These are phyloP conservation scores for Belonocnema kinseyi DNA, from an alignment of 1,140 invertebrate genomes.

Conservation along the genomic window DNA sequence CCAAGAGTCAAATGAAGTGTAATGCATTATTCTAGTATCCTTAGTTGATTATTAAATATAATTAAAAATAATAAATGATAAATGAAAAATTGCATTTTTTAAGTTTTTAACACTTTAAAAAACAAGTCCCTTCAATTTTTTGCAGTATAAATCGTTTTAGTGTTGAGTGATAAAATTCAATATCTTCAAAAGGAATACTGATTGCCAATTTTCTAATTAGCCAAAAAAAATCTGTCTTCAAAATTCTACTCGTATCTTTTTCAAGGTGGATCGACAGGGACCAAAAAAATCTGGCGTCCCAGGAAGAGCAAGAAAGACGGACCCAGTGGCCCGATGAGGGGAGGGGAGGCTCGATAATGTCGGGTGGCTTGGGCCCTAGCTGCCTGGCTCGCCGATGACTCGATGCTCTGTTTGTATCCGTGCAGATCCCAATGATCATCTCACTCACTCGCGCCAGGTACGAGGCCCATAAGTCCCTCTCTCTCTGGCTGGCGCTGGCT, in stretches of 20 bases:
- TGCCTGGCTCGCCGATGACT: constrained; percentile 57
- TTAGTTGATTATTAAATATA: too few relatives aligned
- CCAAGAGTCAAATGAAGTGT: too few relatives aligned
- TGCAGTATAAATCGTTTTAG: too few relatives aligned
- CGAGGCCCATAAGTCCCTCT: constrained; percentile 32
- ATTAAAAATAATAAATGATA: too few relatives aligned
- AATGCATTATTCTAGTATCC: too few relatives aligned
- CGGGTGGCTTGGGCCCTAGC: constrained; percentile 10
- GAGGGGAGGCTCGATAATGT: constrained; percentile 13
- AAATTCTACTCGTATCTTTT: constrained; percentile 56
- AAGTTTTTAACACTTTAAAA: too few relatives aligned
- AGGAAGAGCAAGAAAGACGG: constrained; percentile 44
- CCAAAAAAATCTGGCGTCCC: constrained; percentile 42
- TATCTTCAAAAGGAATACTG: too few relatives aligned
- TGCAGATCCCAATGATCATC: constrained; percentile 42
- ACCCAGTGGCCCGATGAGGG: constrained; percentile 61
- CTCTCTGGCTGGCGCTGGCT: constrained; percentile 52
- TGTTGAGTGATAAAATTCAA: too few relatives aligned
- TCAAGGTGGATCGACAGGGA: constrained; percentile 61
- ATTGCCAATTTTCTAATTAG: too few relatives aligned
- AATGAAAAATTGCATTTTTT: too few relatives aligned
- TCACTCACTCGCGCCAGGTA: not conserved
- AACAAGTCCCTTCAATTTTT: too few relatives aligned
- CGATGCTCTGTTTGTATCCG: constrained; percentile 65
- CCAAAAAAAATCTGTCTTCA: too few relatives aligned